Base-by-base conservation (phyloP, 2,113 vertebrate genomes). In the Serinus canaria region DNA sequence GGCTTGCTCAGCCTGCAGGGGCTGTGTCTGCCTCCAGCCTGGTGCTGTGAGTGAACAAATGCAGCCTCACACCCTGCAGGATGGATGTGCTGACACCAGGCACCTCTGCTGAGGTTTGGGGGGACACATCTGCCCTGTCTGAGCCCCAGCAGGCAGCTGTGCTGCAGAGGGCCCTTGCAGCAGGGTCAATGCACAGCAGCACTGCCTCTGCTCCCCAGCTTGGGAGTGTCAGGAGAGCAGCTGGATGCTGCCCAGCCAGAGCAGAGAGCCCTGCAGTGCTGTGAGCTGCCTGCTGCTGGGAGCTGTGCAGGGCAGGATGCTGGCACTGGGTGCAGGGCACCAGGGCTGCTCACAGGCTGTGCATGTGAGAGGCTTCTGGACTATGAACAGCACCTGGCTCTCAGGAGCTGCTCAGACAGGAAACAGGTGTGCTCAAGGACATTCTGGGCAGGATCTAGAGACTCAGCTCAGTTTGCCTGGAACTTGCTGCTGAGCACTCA, bases 81-180 rank as follows among this genome's bases (percentile, higher is more conserved):
- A 27, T 0, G 2, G 15, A 6, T 31, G 46, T 44, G 53, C 58
- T 69, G 84, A 49, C 79, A n/a, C 46, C 37, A 13, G 69, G 56
- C 47, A 12, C 13, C 44, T 33, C 30, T 47, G 43, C 13, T 22
- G 60, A 55, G 69, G 15, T 56, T 2, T 37, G 41, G 9, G 7
- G 7, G 5, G 23, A 72, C 31, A 27, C 3, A 2, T 17, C 6
- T 18, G 20, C n/a, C 27, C 41, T 9, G 31, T 10, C 0, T 2
- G 46, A 87, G 44, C 27, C 0, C 0, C 49, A 33, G 79, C 56
- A 37, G 83, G 66, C 13, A 22, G 52, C 79, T 59, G 43, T 63
- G 72, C 70, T 18, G 75, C 43, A 25, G 37, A 47, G 52, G 52
- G 41, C 28, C 24, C 35, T 9, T 27, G 59, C 63, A 4, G 12